Conservation (phyloP, 1,140 invertebrate genomes). For the Drosophila paulistorum region DNA sequence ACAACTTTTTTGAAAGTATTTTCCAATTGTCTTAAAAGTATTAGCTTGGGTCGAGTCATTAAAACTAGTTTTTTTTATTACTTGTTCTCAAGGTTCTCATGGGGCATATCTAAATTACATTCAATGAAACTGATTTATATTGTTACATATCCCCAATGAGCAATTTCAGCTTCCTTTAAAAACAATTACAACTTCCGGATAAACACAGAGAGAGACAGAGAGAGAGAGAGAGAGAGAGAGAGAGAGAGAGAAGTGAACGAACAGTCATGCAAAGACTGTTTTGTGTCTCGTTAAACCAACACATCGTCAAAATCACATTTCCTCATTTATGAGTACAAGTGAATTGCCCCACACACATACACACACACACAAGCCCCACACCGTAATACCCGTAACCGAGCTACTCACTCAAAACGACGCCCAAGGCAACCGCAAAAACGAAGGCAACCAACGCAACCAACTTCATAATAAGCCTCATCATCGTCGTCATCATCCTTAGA, state of each 20-base stretch:
- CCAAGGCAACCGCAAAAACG: constrained; percentile 62
- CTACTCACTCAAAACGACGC: constrained; percentile 76
- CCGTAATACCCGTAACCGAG: constrained; percentile 7
- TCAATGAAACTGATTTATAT: constrained; percentile 63
- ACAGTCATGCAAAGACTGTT: constrained; percentile 24
- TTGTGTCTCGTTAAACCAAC: constrained; percentile 66
- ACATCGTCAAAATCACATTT: constrained; percentile 82
- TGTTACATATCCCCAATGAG: constrained; percentile 73
- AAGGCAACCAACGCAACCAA: constrained; percentile 48
- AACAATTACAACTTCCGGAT: constrained; percentile 76
- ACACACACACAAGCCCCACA: neutral
- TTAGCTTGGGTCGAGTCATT: neutral
- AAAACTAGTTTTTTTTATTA: constrained; percentile 29
- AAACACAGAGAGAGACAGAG: neutral
- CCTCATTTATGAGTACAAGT: constrained; percentile 45
- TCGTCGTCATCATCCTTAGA: constrained; percentile 14
- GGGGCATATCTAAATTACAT: constrained; percentile 12
- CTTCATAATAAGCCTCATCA: constrained; percentile 79
- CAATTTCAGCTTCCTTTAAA: constrained; percentile 75
- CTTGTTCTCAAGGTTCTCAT: neutral
- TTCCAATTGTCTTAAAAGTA: neutral
- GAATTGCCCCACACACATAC: neutral
- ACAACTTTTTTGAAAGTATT: no score
- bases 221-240: neutral
- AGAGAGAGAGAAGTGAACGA: constrained; percentile 2